A percentile compares a stretch with the other conserved stretches of the same genome.
These are phyloP conservation scores for Ephestia elutella DNA, from an alignment of 1,140 invertebrate species.

Conservation along the genomic window DNA sequence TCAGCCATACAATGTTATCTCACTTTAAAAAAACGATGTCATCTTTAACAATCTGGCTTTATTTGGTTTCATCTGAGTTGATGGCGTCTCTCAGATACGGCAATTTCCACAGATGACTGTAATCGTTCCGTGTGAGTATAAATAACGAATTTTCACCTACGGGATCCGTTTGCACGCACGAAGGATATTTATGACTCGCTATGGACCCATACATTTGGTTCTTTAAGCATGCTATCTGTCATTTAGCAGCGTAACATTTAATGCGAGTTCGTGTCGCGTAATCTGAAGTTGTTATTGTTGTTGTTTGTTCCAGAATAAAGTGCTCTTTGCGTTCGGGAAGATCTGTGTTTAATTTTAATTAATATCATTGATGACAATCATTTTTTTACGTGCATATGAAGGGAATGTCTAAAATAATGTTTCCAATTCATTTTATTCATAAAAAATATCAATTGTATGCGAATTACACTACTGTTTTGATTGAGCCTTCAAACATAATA, in stretches of 20 bases:
- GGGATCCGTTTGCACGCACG: background rate
- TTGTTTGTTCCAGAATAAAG: background rate
- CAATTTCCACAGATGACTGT: slow-evolving; percentile 9
- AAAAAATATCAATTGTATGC: too few relatives aligned
- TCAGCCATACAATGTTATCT: background rate
- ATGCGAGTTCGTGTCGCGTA: slow-evolving; percentile 1
- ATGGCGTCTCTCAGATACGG: slow-evolving; percentile 2
- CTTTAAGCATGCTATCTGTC: slow-evolving; percentile 5
- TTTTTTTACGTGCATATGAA: too few relatives aligned
- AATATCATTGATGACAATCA: background rate
- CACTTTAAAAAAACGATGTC: slow-evolving; percentile 4
- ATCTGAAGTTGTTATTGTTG: background rate
- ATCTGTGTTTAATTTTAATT: background rate
- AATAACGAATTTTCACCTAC: slow-evolving; percentile 10
- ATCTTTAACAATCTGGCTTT: slow-evolving; percentile 8
- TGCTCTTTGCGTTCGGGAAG: background rate
- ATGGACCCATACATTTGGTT: background rate
- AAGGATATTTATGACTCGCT: slow-evolving; percentile 1
- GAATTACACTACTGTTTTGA: too few relatives aligned
- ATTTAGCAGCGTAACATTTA: slow-evolving; percentile 1
- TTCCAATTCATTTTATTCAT: too few relatives aligned
- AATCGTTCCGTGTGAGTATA: slow-evolving; percentile 9
- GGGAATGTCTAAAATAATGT: too few relatives aligned
- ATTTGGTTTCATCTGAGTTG: background rate
- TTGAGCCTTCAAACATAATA: too few relatives aligned